phyloP scores from a whole-genome alignment of 2,113 vertebrate genomes.

The Paralichthys olivaceus region DNA sequence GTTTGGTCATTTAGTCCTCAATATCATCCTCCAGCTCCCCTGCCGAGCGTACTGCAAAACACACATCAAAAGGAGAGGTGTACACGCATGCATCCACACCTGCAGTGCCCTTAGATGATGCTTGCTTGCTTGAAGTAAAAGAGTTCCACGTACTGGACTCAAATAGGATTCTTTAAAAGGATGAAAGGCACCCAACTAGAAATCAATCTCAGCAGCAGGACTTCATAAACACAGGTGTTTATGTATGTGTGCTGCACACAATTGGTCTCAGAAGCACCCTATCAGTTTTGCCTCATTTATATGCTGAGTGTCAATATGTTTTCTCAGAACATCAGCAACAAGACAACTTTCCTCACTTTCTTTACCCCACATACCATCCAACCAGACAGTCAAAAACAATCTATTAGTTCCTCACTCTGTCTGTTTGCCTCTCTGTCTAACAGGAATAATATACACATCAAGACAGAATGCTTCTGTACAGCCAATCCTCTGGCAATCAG shows the following conservation, averaged over 20 bases:
- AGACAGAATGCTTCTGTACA: background rate
- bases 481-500: background rate
- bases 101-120: conserved; percentile 37
- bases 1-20: conserved; percentile 56
- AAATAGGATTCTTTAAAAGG: conserved; percentile 52
- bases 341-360: conserved; percentile 6
- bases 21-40: conserved; percentile 48
- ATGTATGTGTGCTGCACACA: conserved; percentile 10
- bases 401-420: background rate
- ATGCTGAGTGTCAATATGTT: conserved; percentile 11
- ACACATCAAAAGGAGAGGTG: conserved; percentile 61
- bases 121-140: conserved; percentile 50
- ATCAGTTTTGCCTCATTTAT: conserved; percentile 20
- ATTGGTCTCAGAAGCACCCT: background rate
- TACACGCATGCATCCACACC: conserved; percentile 38
- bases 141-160: conserved; percentile 48
- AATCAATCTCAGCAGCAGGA: conserved; percentile 50
- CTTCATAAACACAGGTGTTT: conserved; percentile 38
- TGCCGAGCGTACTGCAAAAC: conserved; percentile 48
- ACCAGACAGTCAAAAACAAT: background rate
- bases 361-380: background rate
- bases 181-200: conserved; percentile 27
- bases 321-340: conserved; percentile 7
- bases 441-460: background rate
- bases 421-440: background rate